A percentile compares a stretch with the other conserved stretches of the same genome.
These are phyloP conservation scores for Apoderus coryli DNA, from an alignment of 2,888 invertebrate genomes.

Conservation along the genomic window DNA sequence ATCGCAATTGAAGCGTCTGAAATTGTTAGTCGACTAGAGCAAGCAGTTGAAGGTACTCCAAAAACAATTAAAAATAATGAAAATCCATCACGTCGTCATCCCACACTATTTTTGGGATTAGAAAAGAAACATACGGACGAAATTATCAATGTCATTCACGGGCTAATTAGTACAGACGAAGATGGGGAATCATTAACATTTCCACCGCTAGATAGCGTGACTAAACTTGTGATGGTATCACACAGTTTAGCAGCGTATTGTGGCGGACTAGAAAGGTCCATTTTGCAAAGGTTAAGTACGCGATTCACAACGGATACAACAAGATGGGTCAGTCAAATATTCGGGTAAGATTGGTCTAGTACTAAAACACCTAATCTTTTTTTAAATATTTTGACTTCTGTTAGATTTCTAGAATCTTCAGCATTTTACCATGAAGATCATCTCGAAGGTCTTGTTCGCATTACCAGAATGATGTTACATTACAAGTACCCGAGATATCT, in stretches of 20 bases:
- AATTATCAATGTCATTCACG: constrained; percentile 42
- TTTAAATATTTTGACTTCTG: constrained; percentile 6
- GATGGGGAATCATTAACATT: constrained; percentile 46
- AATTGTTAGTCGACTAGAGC: constrained; percentile 33
- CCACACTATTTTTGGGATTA: constrained; percentile 30
- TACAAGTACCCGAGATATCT: constrained; percentile 67
- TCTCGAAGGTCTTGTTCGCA: constrained; percentile 69
- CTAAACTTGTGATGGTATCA: constrained; percentile 59
- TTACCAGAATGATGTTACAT: constrained; percentile 66
- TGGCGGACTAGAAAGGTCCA: constrained; percentile 64
- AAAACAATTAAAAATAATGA: constrained; percentile 15
- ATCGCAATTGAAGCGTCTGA: constrained; percentile 34
- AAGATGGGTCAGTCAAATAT: constrained; percentile 75
- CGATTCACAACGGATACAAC: constrained; percentile 76
- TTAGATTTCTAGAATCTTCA: constrained; percentile 65
- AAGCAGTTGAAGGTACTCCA: constrained; percentile 28
- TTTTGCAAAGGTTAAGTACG: constrained; percentile 65
- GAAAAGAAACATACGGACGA: constrained; percentile 36
- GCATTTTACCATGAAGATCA: constrained; percentile 83
- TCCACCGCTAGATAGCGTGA: constrained; percentile 46
- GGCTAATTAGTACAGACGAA: constrained; percentile 43
- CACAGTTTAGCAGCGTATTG: constrained; percentile 80
- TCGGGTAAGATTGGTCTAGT: constrained; percentile 42
- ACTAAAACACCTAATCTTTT: constrained; percentile 2
- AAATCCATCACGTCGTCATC: constrained; percentile 14